Evolutionary conservation across 2,113 vertebrate species (phyloP).

Genomic region (Oreotrochilus melanogaster): DNA sequence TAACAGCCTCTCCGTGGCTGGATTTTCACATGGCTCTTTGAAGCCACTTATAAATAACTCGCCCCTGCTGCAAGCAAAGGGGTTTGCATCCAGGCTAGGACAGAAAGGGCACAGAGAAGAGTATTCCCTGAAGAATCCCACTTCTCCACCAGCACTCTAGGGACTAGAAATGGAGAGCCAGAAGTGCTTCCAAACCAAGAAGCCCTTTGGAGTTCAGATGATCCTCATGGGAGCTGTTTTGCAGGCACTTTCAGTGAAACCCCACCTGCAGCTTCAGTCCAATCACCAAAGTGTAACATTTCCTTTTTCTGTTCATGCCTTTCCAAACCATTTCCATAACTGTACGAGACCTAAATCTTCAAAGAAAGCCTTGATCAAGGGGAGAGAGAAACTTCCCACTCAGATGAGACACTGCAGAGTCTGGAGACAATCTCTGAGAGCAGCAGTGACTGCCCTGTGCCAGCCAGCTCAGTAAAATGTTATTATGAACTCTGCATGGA

Average conservation of each 20-base stretch:
- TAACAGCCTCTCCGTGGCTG: neutral
- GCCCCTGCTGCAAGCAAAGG: neutral
- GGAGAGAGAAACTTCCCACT: conserved; percentile 10
- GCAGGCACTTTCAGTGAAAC: neutral
- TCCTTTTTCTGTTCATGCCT: conserved; percentile 23
- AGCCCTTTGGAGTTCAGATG: neutral
- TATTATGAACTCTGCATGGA: conserved; percentile 64
- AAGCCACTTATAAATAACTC: fast-evolving
- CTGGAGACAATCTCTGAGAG: conserved; percentile 38
- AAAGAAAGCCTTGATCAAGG: conserved; percentile 55
- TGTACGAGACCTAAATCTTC: conserved; percentile 42
- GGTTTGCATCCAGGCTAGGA: neutral
- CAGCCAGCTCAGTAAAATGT: conserved; percentile 41
- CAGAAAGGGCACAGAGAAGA: neutral
- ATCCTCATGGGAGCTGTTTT: neutral
- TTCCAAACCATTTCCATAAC: conserved; percentile 39
- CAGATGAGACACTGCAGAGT: neutral
- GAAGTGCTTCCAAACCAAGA: neutral
- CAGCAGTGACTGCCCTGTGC: conserved; percentile 49
- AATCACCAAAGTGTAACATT: neutral
- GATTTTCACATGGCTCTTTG: neutral
- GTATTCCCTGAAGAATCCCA: neutral
- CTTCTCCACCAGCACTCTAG: neutral
- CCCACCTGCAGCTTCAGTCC: neutral
- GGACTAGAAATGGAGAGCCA: neutral